phyloP scores from a whole-genome alignment of 2,888 invertebrate genomes.

The Parascotia fuliginaria region DNA sequence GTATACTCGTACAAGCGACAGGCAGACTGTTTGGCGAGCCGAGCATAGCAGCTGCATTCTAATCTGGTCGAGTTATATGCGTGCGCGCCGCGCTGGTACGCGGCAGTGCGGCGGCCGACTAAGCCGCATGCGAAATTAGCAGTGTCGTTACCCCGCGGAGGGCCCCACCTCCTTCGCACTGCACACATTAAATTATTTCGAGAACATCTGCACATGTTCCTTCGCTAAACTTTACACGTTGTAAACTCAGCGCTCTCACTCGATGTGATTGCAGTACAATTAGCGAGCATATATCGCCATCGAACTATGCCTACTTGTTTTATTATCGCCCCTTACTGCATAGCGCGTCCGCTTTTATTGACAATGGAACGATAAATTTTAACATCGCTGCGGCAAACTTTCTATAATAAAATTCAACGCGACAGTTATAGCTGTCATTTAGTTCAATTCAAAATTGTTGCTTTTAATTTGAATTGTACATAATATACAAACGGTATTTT shows the following conservation, averaged over 20 bases:
- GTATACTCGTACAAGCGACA: constrained; percentile 29
- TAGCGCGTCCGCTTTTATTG: constrained; percentile 21
- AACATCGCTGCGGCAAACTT: constrained; percentile 45
- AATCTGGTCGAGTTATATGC: constrained; percentile 43
- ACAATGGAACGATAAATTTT: constrained; percentile 58
- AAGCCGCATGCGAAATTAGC: constrained; percentile 49
- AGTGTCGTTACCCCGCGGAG: constrained; percentile 46
- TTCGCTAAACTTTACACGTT: constrained; percentile 50
- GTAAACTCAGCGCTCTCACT: constrained; percentile 46
- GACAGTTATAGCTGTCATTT: constrained; percentile 44
- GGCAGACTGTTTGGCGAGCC: constrained; percentile 67
- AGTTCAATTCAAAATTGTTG: constrained; percentile 38
- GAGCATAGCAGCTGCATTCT: constrained; percentile 44
- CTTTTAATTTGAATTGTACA: constrained; percentile 32
- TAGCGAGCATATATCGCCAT: constrained; percentile 43
- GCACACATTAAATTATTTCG: constrained; percentile 64
- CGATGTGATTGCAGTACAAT: constrained; percentile 50
- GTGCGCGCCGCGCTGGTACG: constrained; percentile 38
- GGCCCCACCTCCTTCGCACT: constrained; percentile 31
- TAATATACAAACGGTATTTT: constrained; percentile 35
- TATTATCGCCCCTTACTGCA: constrained; percentile 18
- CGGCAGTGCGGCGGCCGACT: constrained; percentile 15
- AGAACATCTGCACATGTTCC: constrained; percentile 62
- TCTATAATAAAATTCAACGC: constrained; percentile 49
- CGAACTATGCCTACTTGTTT: constrained; percentile 31